phyloP scores from a whole-genome alignment of 2,113 vertebrate species.

The Nothocercus nigrocapillus region DNA sequence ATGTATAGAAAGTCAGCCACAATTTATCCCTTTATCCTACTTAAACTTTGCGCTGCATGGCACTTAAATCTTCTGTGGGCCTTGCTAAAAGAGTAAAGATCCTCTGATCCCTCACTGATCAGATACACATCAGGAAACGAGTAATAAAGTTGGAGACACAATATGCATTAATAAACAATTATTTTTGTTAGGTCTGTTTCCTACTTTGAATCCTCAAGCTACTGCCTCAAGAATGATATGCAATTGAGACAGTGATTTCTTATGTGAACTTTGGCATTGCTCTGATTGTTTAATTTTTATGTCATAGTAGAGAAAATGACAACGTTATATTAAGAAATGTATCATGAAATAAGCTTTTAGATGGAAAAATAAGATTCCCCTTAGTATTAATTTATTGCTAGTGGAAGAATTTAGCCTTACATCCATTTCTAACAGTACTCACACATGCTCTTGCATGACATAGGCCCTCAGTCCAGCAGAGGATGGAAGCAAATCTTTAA shows the following conservation, averaged over 20 bases:
- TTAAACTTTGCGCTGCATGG: neutral
- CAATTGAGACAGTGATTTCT: neutral
- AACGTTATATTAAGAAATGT: neutral
- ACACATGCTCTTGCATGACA: neutral
- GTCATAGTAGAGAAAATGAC: neutral
- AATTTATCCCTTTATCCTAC: neutral
- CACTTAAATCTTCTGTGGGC: neutral
- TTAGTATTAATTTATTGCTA: neutral
- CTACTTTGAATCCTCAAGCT: neutral
- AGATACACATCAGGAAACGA: neutral
- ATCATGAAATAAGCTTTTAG: neutral
- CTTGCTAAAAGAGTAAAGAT: neutral
- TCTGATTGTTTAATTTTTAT: neutral
- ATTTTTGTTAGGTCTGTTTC: neutral
- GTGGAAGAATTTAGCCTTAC: neutral
- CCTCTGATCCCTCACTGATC: neutral
- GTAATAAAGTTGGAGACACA: neutral
- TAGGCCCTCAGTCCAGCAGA: neutral
- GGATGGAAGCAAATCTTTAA: neutral
- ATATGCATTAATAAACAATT: neutral
- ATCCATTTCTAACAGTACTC: neutral
- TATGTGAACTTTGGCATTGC: neutral
- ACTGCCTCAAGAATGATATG: neutral
- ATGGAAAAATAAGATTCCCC: neutral
- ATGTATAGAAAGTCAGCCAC: neutral